Base-by-base conservation (phyloP, 2,113 vertebrate genomes). In the Loxodonta africana region DNA sequence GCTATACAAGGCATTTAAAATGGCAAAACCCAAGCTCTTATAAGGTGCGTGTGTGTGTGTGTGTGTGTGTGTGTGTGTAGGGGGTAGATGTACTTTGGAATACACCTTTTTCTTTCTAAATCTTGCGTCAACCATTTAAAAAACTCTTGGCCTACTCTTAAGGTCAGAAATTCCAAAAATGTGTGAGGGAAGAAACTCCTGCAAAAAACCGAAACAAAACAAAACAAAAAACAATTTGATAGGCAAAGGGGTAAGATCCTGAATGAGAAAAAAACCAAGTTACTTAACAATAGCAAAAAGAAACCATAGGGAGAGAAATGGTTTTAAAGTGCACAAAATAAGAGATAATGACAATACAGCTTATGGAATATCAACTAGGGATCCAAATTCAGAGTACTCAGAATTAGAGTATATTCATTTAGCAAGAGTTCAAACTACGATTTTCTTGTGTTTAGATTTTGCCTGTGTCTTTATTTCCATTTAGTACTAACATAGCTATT, bases 171-270 rank as follows among this genome's bases (percentile, higher is more conserved):
- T 71, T 25, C 8, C 17, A 77, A 80, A 69, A 78, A 85, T 82
- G 11, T 25, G 2, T 60, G 67, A 33, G 18, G 3, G 26, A 15
- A 85, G 23, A 85, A 89, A 6, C 5, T 95, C 90, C 30, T 87
- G 2, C 2, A 90, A 76, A 65, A n/a, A 87, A 81, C 88, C 37
- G 37, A 37, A 37, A 37, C 37, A 37, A 37, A 37, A 37, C 37
- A 37, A 37, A 37, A 37, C 96, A 26, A 89, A 83, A 91, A 94
- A 23, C 30, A 51, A 30, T 73, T 90, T 90, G 30, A 8, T 73
- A 44, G 33, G 46, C 25, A 20, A 81, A 23, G 11, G 7, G 8
- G 33, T 26, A 73, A 84, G 15, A 80, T 92, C 41, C 23, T 20
- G 67, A 94, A 74, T 83, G 37, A 94, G 51, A 48, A 87, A 91